Conservation (phyloP, 1,140 invertebrate species). For the Drosophila nebulosa region DNA sequence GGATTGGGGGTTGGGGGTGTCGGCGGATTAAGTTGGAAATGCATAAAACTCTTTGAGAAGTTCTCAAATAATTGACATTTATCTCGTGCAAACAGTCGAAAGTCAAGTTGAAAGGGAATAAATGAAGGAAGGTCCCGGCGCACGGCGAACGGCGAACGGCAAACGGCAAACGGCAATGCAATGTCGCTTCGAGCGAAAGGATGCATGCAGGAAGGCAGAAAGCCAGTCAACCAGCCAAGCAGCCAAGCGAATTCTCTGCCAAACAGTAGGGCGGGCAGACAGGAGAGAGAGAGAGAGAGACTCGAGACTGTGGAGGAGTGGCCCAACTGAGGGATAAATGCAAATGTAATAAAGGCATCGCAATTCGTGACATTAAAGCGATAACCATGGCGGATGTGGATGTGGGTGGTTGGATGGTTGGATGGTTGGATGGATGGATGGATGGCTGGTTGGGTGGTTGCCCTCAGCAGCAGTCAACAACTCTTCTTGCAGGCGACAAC, state of each 20-base stretch:
- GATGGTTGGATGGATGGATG: no score
- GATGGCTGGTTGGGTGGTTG: background rate
- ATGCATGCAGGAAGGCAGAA: conserved; percentile 8
- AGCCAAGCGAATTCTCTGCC: conserved; percentile 5
- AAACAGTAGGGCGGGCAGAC: background rate
- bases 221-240: conserved; percentile 5
- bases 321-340: conserved; percentile 9
- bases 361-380: conserved; percentile 23
- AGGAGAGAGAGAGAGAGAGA: background rate
- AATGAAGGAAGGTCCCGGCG: conserved; percentile 14
- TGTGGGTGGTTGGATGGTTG: background rate
- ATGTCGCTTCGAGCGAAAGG: background rate
- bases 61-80: conserved; percentile 32
- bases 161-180: background rate
- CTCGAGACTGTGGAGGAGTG: background rate
- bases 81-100: conserved; percentile 30
- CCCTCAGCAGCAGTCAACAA: background rate
- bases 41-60: conserved; percentile 26
- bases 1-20: no score
- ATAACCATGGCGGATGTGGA: conserved; percentile 14
- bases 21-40: conserved; percentile 17
- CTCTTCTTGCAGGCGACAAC: background rate
- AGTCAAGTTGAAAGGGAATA: conserved; percentile 27
- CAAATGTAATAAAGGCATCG: conserved; percentile 23
- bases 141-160: background rate